Percentiles rank a stretch among this genome's conserved stretches.
phyloP scores from a whole-genome alignment of 1,140 invertebrate species.

The Sinella curviseta region DNA sequence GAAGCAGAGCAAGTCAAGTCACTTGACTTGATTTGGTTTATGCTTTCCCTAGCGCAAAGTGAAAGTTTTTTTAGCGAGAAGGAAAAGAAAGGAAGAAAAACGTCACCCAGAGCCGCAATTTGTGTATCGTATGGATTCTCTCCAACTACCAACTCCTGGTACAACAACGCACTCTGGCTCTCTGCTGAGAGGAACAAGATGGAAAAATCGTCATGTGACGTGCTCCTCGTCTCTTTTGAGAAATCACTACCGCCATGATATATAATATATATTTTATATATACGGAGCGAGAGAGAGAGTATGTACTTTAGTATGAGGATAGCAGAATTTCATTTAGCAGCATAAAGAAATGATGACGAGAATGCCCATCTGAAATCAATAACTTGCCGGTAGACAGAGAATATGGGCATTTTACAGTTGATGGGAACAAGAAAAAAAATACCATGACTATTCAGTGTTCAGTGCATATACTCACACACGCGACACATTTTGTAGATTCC shows the following conservation, averaged over 20 bases:
- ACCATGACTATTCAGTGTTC: not conserved
- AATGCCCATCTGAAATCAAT: constrained; percentile 15
- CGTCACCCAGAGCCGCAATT: constrained; percentile 18
- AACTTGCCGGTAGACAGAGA: not conserved
- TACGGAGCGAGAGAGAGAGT: too few relatives aligned
- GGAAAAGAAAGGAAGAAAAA: not conserved
- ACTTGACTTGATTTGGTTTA: constrained; percentile 17
- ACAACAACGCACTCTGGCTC: not conserved
- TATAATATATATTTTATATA: too few relatives aligned
- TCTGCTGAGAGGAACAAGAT: not conserved
- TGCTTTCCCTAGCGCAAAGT: not conserved
- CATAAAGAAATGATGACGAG: too few relatives aligned
- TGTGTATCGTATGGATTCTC: too few relatives aligned
- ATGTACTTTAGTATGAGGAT: not conserved
- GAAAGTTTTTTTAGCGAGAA: not conserved
- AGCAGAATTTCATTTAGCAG: constrained; percentile 13
- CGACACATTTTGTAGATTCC: not conserved
- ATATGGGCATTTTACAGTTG: not conserved
- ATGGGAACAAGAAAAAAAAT: not conserved
- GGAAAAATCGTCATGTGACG: not conserved
- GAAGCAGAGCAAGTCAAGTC: not conserved
- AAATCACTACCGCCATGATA: not conserved
- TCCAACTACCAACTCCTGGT: not conserved
- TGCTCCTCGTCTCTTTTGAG: not conserved
- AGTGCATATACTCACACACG: not conserved